These are phyloP conservation scores for Nycteola revayana DNA, from an alignment of 2,888 invertebrate species.

Conservation along the genomic window DNA sequence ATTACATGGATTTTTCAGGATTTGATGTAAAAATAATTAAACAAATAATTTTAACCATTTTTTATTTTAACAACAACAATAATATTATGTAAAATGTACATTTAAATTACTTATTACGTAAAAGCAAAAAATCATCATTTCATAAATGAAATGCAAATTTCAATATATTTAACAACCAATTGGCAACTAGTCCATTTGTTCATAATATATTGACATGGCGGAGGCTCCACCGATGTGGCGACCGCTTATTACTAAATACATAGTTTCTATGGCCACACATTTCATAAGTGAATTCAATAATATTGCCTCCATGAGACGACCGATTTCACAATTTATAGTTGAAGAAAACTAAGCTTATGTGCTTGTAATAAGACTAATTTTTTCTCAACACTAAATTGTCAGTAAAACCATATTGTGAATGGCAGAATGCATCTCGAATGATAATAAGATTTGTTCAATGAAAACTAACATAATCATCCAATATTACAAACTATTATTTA, in stretches of 20 bases:
- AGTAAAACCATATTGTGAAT: background rate
- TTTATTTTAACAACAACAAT: slow-evolving; percentile 79
- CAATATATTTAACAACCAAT: slow-evolving; percentile 31
- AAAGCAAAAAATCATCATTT: slow-evolving; percentile 61
- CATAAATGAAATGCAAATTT: slow-evolving; percentile 51
- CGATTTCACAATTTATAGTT: background rate
- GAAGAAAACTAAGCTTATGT: too few relatives aligned
- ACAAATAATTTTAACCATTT: slow-evolving; percentile 39
- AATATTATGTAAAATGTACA: slow-evolving; percentile 76
- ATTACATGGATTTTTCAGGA: too few relatives aligned
- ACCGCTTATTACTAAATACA: slow-evolving; percentile 22
- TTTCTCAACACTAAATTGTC: too few relatives aligned
- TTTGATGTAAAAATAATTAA: too few relatives aligned
- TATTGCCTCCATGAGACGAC: background rate
- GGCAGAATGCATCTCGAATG: slow-evolving; percentile 11
- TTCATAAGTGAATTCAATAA: slow-evolving; percentile 29
- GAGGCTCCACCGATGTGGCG: slow-evolving; percentile 17
- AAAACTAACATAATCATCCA: slow-evolving; percentile 24
- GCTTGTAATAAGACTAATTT: too few relatives aligned
- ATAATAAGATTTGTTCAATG: slow-evolving; percentile 33
- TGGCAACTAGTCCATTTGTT: slow-evolving; percentile 34
- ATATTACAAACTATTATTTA: slow-evolving; percentile 23
- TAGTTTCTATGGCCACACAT: slow-evolving; percentile 39
- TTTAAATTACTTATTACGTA: slow-evolving; percentile 67
- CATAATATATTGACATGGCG: slow-evolving; percentile 16